Base-by-base conservation (phyloP, 2,113 vertebrate genomes). In the Ascaphus truei region DNA sequence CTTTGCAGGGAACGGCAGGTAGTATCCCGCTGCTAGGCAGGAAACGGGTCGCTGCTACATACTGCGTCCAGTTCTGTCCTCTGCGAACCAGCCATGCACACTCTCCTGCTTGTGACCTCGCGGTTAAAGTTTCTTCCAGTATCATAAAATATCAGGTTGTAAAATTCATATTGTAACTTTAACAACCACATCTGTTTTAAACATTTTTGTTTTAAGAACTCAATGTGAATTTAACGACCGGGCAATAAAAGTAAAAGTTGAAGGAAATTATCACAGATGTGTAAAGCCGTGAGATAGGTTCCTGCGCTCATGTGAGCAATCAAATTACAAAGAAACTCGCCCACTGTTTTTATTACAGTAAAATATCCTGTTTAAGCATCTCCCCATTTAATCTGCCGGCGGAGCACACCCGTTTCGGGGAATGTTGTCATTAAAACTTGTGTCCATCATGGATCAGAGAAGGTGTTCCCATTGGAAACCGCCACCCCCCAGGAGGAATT, bases 231-330 rank as follows among this genome's bases (percentile, higher is more conserved):
- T 92, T 89, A 90, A 90, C 83, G 87, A 81, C 80, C 72, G 68
- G 61, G 85, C 77, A 78, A 84, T 91, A 90, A 91, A 92, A 88
- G 81, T 76, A 80, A 83, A 88, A 88, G 85, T 88, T 90, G 85
- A 92, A 87, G 87, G 86, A 92, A 91, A 90, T 91, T 90, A 90
- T 90, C 89, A 85, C 88, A 90, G 89, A 88, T 92, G 89, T 91
- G 85, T 86, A 86, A 88, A 91, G 88, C 83, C 74, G 2, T 86
- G 80, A 88, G 81, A 84, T 83, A 81, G 79, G 81, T 85, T 86
- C 81, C 83, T 85, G 81, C 79, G 79, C 83, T 85, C 85, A 74
- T 77, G 81, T 75, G 77, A 79, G 75, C 82, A 82, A 77, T 88
- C 84, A 84, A 81, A 86, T 87, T 85, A 90, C 85, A 90, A 90